These are phyloP conservation scores for Alloscopus bannaensis DNA, from an alignment of 2,888 invertebrate species.

Conservation along the genomic window DNA sequence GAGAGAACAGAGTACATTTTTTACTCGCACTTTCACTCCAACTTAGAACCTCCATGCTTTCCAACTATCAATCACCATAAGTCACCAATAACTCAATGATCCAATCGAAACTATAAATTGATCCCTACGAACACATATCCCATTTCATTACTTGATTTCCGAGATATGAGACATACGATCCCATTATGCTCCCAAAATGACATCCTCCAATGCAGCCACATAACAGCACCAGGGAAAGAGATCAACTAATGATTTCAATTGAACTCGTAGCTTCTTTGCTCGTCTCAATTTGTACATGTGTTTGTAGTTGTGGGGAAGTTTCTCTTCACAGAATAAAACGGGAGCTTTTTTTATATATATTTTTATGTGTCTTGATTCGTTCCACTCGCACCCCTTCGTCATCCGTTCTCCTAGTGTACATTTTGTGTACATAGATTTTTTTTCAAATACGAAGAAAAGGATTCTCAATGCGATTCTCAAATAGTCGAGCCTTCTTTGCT, in stretches of 20 bases:
- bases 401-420: slow-evolving; percentile 13
- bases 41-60: too few species aligned
- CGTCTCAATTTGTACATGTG: slow-evolving; percentile 24
- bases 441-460: background rate
- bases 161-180: too few species aligned
- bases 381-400: slow-evolving; percentile 41
- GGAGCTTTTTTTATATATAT: slow-evolving; percentile 3
- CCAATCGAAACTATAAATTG: slow-evolving; percentile 33
- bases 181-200: too few species aligned
- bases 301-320: background rate
- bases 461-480: background rate
- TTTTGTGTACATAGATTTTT: slow-evolving; percentile 38
- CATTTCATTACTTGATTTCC: slow-evolving; percentile 46
- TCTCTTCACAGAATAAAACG: too few species aligned
- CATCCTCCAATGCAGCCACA: background rate
- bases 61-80: slow-evolving; percentile 48
- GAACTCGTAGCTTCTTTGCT: slow-evolving; percentile 42
- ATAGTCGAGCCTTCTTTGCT: background rate
- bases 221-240: background rate
- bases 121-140: slow-evolving; percentile 13
- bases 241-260: slow-evolving; percentile 51
- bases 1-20: too few species aligned
- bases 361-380: slow-evolving; percentile 25
- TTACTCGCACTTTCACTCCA: too few species aligned
- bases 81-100: slow-evolving; percentile 48